Base-by-base conservation (phyloP, 30 jellyfish, hydroid and myxozoan genomes). In the Aurelia sp. region DNA sequence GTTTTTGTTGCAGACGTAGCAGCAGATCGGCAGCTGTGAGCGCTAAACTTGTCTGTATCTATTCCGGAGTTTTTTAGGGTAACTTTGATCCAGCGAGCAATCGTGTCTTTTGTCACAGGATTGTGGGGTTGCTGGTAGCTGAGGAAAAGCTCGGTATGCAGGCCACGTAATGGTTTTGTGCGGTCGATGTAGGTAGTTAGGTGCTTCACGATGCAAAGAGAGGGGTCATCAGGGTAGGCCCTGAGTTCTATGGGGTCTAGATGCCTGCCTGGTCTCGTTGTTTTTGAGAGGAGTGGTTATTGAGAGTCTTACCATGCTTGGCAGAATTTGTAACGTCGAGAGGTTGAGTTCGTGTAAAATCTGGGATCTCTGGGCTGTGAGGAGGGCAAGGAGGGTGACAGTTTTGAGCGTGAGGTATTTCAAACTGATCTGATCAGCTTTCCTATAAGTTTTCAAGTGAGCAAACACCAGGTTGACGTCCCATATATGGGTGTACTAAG, bases 121-220 rank as follows among this genome's bases (percentile, higher is more conserved):
- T 63, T 62, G 81, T 62, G 69, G 8, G 94, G 94, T 55, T 73
- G 73, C 13, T n/a, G 13, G 51, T 55, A 72, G 52, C 93, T 83
- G 4, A 71, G 53, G 19, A 66, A 71, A 13, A 72, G 77, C 4
- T 10, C 41, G 33, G n/a, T 53, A 5, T 82, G 19, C 6, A 23
- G 21, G 6, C 62, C 50, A n/a, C 93, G 47, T 30, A 4, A 12
- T 17, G 19, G 3, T 27, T 60, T 44, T 3, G 94, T 85, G 27
- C 48, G 16, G 8, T 55, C 12, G 6, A 85, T 3, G 70, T 73
- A 62, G 7, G 41, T 44, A 6, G 18, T 4, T 4, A 73, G 3
- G 11, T 10, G 7, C 11, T 23, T 11, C 12, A 82, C 78, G 57
- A 82, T 48, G 33, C 92, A 82, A n/a, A n/a, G 11, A 82, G 76